phyloP scores from a whole-genome alignment of 2,888 invertebrate genomes.

The Liposcelis brunnea region DNA sequence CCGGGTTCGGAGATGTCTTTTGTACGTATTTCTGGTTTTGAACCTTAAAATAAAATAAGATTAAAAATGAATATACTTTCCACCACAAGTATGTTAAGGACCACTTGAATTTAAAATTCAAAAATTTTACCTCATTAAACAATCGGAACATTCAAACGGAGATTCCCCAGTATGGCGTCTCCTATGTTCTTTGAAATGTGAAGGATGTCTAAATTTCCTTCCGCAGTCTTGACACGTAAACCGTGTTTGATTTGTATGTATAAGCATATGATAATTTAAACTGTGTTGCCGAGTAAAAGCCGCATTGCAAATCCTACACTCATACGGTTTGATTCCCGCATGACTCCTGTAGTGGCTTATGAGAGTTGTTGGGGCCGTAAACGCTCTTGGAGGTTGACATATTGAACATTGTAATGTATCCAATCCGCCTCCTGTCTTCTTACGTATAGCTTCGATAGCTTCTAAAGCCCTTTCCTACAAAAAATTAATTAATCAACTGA shows the following conservation, averaged over 20 bases:
- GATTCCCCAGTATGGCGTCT: slow-evolving; percentile 36
- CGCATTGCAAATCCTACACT: slow-evolving; percentile 36
- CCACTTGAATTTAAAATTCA: neutral
- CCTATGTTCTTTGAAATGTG: slow-evolving; percentile 38
- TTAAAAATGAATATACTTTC: neutral
- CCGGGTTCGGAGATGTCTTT: slow-evolving; percentile 36
- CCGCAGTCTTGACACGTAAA: slow-evolving; percentile 39
- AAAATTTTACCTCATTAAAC: slow-evolving; percentile 17
- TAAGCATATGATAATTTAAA: slow-evolving; percentile 41
- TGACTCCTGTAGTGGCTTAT: slow-evolving; percentile 41
- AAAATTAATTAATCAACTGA: too few relatives aligned
- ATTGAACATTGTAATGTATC: slow-evolving; percentile 34
- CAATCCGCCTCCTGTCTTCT: slow-evolving; percentile 21
- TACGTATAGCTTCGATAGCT: slow-evolving; percentile 29
- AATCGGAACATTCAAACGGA: slow-evolving; percentile 32
- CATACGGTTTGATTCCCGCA: slow-evolving; percentile 41
- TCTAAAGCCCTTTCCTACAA: slow-evolving; percentile 26
- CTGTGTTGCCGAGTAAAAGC: slow-evolving; percentile 41
- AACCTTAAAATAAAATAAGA: slow-evolving; percentile 24
- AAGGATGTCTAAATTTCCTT: slow-evolving; percentile 39
- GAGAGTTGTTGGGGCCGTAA: slow-evolving; percentile 38
- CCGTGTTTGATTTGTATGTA: slow-evolving; percentile 38
- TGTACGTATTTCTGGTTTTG: slow-evolving; percentile 41
- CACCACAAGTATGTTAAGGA: slow-evolving; percentile 2
- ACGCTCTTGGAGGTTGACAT: slow-evolving; percentile 34